Conservation (phyloP, 2,888 invertebrate species). For the Pyralis farinalis region DNA sequence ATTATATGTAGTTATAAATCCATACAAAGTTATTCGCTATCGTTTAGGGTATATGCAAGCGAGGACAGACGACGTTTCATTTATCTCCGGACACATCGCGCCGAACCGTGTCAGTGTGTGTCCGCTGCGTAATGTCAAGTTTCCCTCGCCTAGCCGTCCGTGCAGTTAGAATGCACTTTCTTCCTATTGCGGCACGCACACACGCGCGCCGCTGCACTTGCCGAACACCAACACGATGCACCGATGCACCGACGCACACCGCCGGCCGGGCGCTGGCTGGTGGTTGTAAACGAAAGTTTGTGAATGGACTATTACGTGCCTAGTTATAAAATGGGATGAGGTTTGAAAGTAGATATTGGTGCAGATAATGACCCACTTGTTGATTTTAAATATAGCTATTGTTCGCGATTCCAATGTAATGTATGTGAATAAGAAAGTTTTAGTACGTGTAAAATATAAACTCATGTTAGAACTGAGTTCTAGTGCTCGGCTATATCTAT, state of each 20-base stretch:
- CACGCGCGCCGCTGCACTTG: slow-evolving; percentile 5
- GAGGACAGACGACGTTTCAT: too few relatives aligned
- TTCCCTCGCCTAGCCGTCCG: slow-evolving; percentile 66
- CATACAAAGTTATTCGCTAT: too few relatives aligned
- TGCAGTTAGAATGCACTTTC: slow-evolving; percentile 76
- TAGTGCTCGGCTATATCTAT: too few relatives aligned
- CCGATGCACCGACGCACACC: slow-evolving; percentile 14
- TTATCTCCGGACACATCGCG: slow-evolving; percentile 30
- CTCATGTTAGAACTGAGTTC: too few relatives aligned
- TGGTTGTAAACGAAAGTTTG: slow-evolving; percentile 39
- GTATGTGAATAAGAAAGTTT: too few relatives aligned
- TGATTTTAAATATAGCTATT: too few relatives aligned
- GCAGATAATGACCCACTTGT: too few relatives aligned
- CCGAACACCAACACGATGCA: slow-evolving; percentile 17
- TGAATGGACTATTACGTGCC: slow-evolving; percentile 28
- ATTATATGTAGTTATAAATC: too few relatives aligned
- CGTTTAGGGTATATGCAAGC: too few relatives aligned
- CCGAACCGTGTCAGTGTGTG: slow-evolving; percentile 18
- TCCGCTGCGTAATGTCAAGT: slow-evolving; percentile 50
- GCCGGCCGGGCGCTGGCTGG: slow-evolving; percentile 7
- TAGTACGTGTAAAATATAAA: too few relatives aligned
- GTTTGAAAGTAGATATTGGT: slow-evolving; percentile 4
- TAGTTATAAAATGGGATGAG: slow-evolving; percentile 14
- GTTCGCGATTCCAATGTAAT: too few relatives aligned
- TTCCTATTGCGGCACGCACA: slow-evolving; percentile 46